Evolutionary conservation across 2,888 invertebrate species (phyloP), one percentile per base, ranked within the genome.

Genomic region (Archips crataeganus): DNA sequence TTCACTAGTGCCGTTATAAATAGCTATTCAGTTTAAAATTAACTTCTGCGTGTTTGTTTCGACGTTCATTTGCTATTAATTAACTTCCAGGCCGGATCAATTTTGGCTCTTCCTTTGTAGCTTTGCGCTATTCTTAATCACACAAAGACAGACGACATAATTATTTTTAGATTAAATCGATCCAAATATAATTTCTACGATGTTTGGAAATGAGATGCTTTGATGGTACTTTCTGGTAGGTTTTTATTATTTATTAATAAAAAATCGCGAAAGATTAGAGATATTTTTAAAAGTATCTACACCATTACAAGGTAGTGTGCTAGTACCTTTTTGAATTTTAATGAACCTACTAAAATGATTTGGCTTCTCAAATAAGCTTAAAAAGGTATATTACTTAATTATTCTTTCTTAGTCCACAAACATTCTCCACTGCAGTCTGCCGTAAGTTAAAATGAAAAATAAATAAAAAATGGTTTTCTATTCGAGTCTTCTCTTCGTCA

Each of bases 11-110:
- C 23, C 42, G 8, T 9, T 60, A 34, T 71, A 49, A 65, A 36
- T 65, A 59, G 36, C 47, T 15, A 13, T 59, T 45, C 34, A 60
- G 47, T 47, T 63, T 63, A 32, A 49, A 39, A 42, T 61, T 23
- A 71, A 61, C 42, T 23, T 23, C 23, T 23, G 23, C 51, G 60
- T 60, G n/a, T 39, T 49, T 39, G 63, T 45, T 57, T 23, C 57
- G 64, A 49, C 60, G 36, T 71, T 64, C 65, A 66, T 66, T 66
- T 66, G 66, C 42, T 54, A 51, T 66, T 71, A 71, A 71, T 71
- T 71, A 71, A 71, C 47, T 23, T 71, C 39, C 34, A 63, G 9
- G 15, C 47, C 57, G 23, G 51, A 47, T 23, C 47, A 47, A n/a
- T 47, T 34, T n/a, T 60, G 9, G 34, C 59, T 60, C 54, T 13